Conservation (phyloP, 1,140 invertebrate species). For the Aphis craccivora region DNA sequence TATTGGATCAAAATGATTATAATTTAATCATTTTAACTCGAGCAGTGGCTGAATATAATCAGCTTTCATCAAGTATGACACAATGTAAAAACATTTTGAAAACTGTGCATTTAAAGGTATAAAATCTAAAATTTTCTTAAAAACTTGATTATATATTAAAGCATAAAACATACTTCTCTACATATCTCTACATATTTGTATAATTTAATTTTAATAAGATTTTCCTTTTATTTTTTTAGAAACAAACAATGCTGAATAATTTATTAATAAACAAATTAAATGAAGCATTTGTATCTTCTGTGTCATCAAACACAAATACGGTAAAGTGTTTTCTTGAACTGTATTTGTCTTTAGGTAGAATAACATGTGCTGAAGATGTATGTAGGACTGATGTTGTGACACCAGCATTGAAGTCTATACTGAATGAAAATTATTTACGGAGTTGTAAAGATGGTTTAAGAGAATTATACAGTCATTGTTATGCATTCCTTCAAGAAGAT, state of each 20-base stretch:
- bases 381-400: background rate
- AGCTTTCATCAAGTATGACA: slow-evolving; percentile 24
- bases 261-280: slow-evolving; percentile 35
- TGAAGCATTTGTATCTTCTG: slow-evolving; percentile 35
- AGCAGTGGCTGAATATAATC: slow-evolving; percentile 46
- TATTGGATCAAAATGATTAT: slow-evolving; percentile 36
- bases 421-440: slow-evolving; percentile 46
- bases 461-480: slow-evolving; percentile 27
- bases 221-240: slow-evolving; percentile 18
- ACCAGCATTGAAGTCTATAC: background rate
- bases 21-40: background rate
- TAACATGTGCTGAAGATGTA: slow-evolving; percentile 42
- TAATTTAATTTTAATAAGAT: background rate
- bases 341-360: slow-evolving; percentile 31
- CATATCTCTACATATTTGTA: background rate
- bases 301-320: slow-evolving; percentile 11
- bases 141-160: background rate
- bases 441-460: slow-evolving; percentile 50
- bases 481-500: slow-evolving; percentile 17
- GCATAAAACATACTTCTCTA: background rate
- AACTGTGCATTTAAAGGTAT: slow-evolving; percentile 24
- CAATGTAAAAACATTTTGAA: slow-evolving; percentile 25
- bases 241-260: slow-evolving; percentile 7
- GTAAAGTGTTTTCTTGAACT: slow-evolving; percentile 39
- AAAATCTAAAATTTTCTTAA: background rate